These are phyloP conservation scores for Streblospio benedicti DNA, from an alignment of 1,140 invertebrate species.

Conservation along the genomic window DNA sequence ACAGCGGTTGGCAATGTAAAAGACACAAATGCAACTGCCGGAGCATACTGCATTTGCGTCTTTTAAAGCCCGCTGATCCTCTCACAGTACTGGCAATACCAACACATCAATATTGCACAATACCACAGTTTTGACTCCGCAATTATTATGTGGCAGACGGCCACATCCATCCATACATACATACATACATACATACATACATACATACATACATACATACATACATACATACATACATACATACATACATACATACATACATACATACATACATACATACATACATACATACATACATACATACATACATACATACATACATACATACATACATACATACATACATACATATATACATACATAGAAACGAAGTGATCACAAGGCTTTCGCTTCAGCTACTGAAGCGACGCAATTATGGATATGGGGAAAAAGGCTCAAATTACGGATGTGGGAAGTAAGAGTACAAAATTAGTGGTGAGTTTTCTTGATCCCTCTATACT, in stretches of 20 bases:
- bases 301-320: constrained; percentile 12
- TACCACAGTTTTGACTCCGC: too few species aligned
- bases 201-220: constrained; percentile 9
- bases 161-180: constrained; percentile 50
- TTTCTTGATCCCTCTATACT: too few species aligned
- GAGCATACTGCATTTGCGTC: too few species aligned
- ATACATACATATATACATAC: constrained; percentile 1
- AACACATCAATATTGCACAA: too few species aligned
- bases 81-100: too few species aligned
- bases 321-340: background rate
- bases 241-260: constrained; percentile 14
- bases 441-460: background rate
- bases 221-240: constrained; percentile 50
- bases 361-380: too few species aligned
- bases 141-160: too few species aligned
- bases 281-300: constrained; percentile 50
- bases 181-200: constrained; percentile 13
- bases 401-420: too few species aligned
- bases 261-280: background rate
- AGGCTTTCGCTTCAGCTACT: too few species aligned
- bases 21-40: too few species aligned
- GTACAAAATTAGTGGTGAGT: constrained; percentile 38
- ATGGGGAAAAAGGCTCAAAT: background rate
- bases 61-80: too few species aligned
- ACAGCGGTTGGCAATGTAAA: too few species aligned